A percentile compares a stretch with the other conserved stretches of the same genome.
Conservation (phyloP, 1,140 invertebrate genomes). For the Carposina sasakii region DNA sequence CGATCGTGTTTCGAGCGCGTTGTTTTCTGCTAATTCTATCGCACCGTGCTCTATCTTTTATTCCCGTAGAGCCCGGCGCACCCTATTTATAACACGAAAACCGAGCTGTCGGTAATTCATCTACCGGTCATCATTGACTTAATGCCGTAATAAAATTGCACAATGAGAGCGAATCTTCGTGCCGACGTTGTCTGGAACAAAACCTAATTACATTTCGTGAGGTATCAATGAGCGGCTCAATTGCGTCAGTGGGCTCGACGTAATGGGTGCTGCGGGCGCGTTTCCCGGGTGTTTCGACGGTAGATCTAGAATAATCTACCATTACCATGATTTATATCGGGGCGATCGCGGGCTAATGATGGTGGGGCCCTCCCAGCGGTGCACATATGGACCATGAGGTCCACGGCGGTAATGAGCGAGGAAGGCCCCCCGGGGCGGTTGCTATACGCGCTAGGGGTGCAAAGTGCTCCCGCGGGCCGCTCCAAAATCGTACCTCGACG, state of each 20-base stretch:
- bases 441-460: too few relatives aligned
- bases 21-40: too few relatives aligned
- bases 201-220: constrained; percentile 62
- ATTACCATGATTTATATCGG: constrained; percentile 67
- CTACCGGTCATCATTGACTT: constrained; percentile 40
- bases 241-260: constrained; percentile 53
- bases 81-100: too few relatives aligned
- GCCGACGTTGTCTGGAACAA: constrained; percentile 48
- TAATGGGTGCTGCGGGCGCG: constrained; percentile 51
- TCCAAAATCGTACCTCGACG: constrained; percentile 8
- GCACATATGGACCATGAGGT: constrained; percentile 58
- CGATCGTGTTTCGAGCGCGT: too few relatives aligned
- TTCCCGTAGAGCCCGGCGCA: too few relatives aligned
- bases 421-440: constrained; percentile 13
- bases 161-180: constrained; percentile 35
- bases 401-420: constrained; percentile 34
- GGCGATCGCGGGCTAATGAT: constrained; percentile 60
- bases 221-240: constrained; percentile 62
- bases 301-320: constrained; percentile 64
- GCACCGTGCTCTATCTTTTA: too few relatives aligned
- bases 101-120: constrained; percentile 7
- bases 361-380: constrained; percentile 39
- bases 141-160: constrained; percentile 40
- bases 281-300: constrained; percentile 59
- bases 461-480: constrained; percentile 28